phyloP scores from a whole-genome alignment of 2,888 invertebrate genomes.

The Sepiola atlantica region DNA sequence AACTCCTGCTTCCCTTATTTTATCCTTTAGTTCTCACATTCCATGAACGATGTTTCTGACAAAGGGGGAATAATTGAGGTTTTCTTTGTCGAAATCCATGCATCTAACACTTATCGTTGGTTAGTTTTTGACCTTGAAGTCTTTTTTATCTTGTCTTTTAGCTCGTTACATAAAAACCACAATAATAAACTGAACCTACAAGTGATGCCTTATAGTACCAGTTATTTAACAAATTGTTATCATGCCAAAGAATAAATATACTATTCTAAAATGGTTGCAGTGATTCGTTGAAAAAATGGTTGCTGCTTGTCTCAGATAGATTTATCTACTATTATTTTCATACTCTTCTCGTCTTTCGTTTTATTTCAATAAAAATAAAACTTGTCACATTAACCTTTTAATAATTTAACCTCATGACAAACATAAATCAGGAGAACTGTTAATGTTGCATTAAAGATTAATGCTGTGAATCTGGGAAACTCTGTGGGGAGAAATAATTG shows the following conservation, averaged over 20 bases:
- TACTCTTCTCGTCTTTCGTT: background rate
- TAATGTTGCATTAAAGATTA: background rate
- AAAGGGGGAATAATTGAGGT: too few species aligned
- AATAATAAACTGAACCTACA: background rate
- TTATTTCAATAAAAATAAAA: background rate
- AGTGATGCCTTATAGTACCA: background rate
- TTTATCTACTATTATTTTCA: background rate
- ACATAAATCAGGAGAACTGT: background rate
- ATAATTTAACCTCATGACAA: background rate
- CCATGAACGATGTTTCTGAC: too few species aligned
- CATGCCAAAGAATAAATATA: background rate
- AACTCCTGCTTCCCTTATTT: too few species aligned
- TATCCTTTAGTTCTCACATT: too few species aligned
- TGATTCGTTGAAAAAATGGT: background rate
- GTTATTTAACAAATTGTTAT: background rate
- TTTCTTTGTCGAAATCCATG: too few species aligned
- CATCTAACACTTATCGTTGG: too few species aligned
- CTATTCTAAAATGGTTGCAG: background rate
- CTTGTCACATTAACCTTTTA: background rate
- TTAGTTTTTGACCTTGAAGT: too few species aligned
- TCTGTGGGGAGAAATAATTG: background rate
- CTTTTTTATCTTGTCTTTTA: too few species aligned
- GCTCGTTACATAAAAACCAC: too few species aligned
- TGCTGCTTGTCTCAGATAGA: background rate
- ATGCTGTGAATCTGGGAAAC: background rate